phyloP scores from a whole-genome alignment of 2,113 vertebrate genomes.

The Pelusios castaneus region DNA sequence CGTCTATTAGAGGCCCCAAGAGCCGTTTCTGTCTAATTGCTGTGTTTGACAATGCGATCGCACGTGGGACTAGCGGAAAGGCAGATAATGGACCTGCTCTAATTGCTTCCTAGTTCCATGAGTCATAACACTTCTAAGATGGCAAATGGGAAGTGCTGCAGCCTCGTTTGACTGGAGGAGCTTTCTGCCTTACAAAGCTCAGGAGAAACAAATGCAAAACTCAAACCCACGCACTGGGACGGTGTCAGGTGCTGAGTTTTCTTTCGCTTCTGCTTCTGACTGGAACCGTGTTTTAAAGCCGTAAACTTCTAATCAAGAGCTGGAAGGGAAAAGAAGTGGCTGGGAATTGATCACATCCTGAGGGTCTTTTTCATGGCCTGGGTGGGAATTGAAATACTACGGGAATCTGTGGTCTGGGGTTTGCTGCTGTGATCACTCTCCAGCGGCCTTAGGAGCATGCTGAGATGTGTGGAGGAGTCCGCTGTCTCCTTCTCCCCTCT shows the following conservation, averaged over 20 bases:
- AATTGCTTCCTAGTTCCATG: conserved; percentile 71
- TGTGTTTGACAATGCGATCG: conserved; percentile 47
- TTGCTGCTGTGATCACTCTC: background rate
- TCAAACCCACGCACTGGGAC: conserved; percentile 40
- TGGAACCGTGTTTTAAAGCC: background rate
- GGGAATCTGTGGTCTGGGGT: too few relatives aligned
- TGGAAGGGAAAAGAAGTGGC: background rate
- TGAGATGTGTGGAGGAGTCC: background rate
- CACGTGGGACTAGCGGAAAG: conserved; percentile 41
- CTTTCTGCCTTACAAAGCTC: conserved; percentile 55
- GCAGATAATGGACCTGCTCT: conserved; percentile 67
- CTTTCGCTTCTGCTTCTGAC: conserved; percentile 20
- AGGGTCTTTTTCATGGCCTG: background rate
- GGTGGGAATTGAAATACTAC: background rate
- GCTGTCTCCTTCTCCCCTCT: background rate
- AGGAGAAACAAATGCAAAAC: conserved; percentile 25
- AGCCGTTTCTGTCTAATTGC: conserved; percentile 72
- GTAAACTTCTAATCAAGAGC: background rate
- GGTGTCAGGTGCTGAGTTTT: background rate
- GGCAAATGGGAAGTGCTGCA: conserved; percentile 41
- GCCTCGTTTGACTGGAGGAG: conserved; percentile 28
- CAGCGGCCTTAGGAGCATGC: background rate
- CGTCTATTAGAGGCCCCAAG: conserved; percentile 57
- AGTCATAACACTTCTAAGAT: conserved; percentile 58
- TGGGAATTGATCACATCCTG: background rate